These are phyloP conservation scores for Sebastes ruberrimus DNA, from an alignment of 2,797 vertebrate species.

Conservation along the genomic window DNA sequence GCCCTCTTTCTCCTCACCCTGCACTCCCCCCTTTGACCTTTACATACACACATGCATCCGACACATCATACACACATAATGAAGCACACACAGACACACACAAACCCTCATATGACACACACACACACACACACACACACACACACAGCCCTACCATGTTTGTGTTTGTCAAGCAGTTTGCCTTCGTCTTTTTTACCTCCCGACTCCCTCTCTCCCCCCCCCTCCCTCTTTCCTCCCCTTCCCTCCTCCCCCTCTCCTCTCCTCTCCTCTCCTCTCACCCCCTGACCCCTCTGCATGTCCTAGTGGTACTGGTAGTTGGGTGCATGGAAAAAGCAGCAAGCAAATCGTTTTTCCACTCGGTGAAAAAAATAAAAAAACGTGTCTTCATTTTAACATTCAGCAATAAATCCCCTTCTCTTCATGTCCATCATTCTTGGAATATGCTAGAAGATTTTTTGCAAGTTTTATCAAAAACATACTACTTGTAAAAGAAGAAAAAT, in stretches of 20 bases:
- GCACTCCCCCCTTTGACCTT: constrained; percentile 24
- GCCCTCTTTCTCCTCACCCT: constrained; percentile 47
- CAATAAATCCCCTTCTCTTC: constrained; percentile 92
- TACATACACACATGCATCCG: constrained; percentile 9
- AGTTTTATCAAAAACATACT: constrained; percentile 89
- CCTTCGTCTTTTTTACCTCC: constrained; percentile 71
- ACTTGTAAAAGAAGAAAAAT: constrained; percentile 89
- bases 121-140: constrained; percentile 8
- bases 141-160: constrained; percentile 66
- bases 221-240: constrained; percentile 8
- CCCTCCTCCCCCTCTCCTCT: constrained; percentile 40
- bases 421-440: constrained; percentile 88
- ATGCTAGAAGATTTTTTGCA: constrained; percentile 93
- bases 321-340: constrained; percentile 99
- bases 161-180: constrained; percentile 78
- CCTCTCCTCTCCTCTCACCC: constrained; percentile 6
- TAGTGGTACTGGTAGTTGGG: constrained; percentile 99
- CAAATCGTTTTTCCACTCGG: constrained; percentile 91
- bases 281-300: constrained; percentile 89
- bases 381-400: constrained; percentile 96
- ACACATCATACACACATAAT: constrained; percentile 24
- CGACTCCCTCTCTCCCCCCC: constrained; percentile 11
- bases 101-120: constrained; percentile 24
- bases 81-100: constrained; percentile 33
- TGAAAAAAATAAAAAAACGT: constrained; percentile 86